Evolutionary conservation across 2,113 vertebrate species (phyloP), one percentile per base, ranked within the genome.

Genomic region (Pimephales promelas): DNA sequence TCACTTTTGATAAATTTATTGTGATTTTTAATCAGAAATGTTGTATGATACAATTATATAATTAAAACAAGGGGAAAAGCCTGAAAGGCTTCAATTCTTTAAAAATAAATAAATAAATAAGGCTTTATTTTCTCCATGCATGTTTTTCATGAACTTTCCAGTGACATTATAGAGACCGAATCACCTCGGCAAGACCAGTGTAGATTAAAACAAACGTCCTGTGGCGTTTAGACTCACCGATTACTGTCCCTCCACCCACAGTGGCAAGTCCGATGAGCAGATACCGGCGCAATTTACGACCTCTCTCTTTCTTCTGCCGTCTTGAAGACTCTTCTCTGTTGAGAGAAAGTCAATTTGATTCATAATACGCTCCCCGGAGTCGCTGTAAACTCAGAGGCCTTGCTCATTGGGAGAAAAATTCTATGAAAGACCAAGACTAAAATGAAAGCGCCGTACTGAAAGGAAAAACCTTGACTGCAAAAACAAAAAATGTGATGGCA

Each of bases 241-340:
- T 97, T 82, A 96, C 94, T 0, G 97, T 97, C 85, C 98, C 98
- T 0, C 98, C 98, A 9, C 97, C 97, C 0, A 99, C 92, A 0
- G 97, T 96, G 0, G 98, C 98, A 80, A 99, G 91, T 40, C 98
- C 96, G 5, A 99, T 98, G 81, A 99, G 95, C 66, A 99, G 92
- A 87, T 97, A 99, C 31, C 97, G 94, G 18, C 97, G 95, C 87
- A 97, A 89, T 87, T 94, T 97, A 20, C 90, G 93, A 22, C 92
- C 92, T 76, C 93, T 96, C 88, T 98, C 98, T 86, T 94, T 96
- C 87, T 89, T 97, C 86, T 62, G 95, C 78, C 96, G 93, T 61
- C 94, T 93, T 2, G 91, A 93, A 49, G 95, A 96, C 20, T 95
- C 95, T 28, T 90, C 94, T 89, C 97, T 99, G 88, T 28, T 16